Base-by-base conservation (phyloP, 2,113 vertebrate genomes). In the Motacilla tschutschensis region DNA sequence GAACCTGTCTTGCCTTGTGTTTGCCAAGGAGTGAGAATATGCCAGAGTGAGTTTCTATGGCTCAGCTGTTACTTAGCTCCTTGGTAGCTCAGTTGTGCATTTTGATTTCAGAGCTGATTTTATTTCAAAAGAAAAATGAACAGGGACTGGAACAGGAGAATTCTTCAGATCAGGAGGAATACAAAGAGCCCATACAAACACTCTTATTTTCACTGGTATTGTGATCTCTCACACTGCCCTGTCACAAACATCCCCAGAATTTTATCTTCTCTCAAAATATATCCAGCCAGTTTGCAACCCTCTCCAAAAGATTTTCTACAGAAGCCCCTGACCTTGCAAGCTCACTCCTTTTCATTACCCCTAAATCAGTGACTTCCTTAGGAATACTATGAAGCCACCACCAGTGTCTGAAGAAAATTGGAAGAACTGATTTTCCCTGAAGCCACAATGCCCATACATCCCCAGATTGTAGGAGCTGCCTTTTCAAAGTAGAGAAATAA, bases 41-140 rank as follows among this genome's bases (percentile, higher is more conserved):
- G 53, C 40, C 3, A 5, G 24, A 62, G n/a, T 53, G 75, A 86
- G 51, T 88, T 94, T 82, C 66, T 50, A 17, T 35, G 72, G 11
- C 17, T 91, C 35, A 47, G 35, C 26, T 91, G 38, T 64, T 62
- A 36, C 62, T 78, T 40, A 74, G 62, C n/a, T 77, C 57, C 60
- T 77, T 66, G 50, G n/a, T 88, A 75, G 46, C 31, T 72, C 66
- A 35, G 6, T 36, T 82, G 51, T 36, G 21, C 48, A 47, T 90
- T 88, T 87, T 88, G 63, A 72, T 84, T 67, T 64, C 59, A 51
- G 75, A 67, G n/a, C 41, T 83, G 60, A 74, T 87, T 75, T 91
- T 59, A 57, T 87, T 92, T 85, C 44, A 53, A 89, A 81, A 73
- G 36, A 26, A 89, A 81, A 86, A 69, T 35, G 8, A 88, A 57